These are phyloP conservation scores for Coregonus suidteri DNA, from an alignment of 2,797 vertebrate species.

Conservation along the genomic window DNA sequence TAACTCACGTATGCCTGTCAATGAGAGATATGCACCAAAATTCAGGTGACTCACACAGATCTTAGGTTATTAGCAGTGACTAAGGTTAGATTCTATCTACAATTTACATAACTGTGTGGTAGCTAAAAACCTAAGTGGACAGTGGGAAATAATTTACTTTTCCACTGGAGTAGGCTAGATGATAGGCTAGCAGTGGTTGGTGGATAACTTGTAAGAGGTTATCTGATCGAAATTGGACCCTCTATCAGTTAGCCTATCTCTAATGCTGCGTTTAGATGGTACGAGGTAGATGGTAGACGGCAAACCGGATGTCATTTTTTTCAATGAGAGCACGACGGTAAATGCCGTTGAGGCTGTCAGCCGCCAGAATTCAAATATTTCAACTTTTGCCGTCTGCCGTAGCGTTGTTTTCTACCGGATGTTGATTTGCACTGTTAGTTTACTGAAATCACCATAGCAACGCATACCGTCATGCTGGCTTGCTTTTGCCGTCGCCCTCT, in stretches of 20 bases:
- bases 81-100: neutral
- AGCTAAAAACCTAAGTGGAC: neutral
- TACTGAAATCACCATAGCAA: no score
- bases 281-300: no score
- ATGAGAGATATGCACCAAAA: neutral
- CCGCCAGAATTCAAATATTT: no score
- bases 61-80: neutral
- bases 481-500: no score
- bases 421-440: no score
- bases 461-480: no score
- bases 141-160: neutral
- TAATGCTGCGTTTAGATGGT: no score
- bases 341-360: no score
- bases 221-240: neutral
- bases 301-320: no score
- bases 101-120: neutral
- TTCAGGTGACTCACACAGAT: neutral
- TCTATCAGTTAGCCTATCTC: neutral
- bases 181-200: neutral
- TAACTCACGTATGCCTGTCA: neutral
- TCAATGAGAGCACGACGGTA: no score
- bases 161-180: neutral
- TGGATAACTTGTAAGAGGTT: neutral
- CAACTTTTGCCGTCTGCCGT: no score
- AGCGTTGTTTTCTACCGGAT: no score